Conservation (phyloP, 2,113 vertebrate species). For the Misgurnus anguillicaudatus region DNA sequence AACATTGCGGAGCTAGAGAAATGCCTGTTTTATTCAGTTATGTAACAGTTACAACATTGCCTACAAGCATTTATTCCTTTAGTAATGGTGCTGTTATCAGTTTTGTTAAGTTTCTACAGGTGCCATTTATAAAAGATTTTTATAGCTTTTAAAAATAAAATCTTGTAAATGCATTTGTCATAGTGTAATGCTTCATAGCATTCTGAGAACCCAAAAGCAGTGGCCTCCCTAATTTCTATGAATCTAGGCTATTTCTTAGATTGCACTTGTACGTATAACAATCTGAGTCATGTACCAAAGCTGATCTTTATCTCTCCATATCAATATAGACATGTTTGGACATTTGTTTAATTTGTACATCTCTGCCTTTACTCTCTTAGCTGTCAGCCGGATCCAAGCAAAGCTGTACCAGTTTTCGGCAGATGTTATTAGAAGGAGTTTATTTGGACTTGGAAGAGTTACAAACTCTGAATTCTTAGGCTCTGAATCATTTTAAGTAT, state of each 20-base stretch:
- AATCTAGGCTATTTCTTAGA: not conserved
- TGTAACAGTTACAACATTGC: no score
- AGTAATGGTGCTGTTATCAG: not conserved
- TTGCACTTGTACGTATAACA: conserved; percentile 3
- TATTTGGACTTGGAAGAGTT: conserved; percentile 34
- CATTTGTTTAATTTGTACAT: conserved; percentile 1
- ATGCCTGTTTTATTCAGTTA: no score
- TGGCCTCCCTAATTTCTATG: conserved; percentile 7
- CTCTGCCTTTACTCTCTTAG: conserved; percentile 30
- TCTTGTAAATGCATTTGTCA: conserved; percentile 29
- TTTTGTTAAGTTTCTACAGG: not conserved
- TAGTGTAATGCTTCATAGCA: conserved; percentile 16
- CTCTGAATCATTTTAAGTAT: conserved; percentile 30
- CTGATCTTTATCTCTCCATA: not conserved
- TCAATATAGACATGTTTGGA: not conserved
- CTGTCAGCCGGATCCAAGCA: conserved; percentile 38
- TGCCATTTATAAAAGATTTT: not conserved
- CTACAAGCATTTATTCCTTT: no score
- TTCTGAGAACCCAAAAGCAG: conserved; percentile 12
- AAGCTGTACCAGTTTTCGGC: conserved; percentile 15
- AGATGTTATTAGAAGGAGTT: conserved; percentile 38
- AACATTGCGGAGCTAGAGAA: no score
- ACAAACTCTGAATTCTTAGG: conserved; percentile 31
- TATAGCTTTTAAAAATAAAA: not conserved
- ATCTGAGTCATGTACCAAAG: conserved; percentile 10